Conservation (phyloP, 2,888 invertebrate genomes). For the Mesoligia furuncula region DNA sequence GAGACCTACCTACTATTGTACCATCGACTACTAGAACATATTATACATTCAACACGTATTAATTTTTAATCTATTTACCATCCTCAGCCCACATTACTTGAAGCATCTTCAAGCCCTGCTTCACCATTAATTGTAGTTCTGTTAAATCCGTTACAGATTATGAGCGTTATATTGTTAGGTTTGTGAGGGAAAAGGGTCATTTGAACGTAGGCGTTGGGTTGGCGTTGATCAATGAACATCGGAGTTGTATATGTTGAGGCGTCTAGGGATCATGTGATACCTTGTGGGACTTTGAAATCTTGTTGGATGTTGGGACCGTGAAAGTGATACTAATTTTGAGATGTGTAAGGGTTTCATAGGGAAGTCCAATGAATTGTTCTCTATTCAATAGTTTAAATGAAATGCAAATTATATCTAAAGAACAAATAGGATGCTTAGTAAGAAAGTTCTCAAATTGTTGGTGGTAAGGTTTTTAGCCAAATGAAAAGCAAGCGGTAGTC, state of each 20-base stretch:
- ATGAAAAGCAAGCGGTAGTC: not conserved
- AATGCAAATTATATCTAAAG: not conserved
- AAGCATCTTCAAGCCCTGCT: constrained; percentile 38
- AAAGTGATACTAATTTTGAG: constrained; percentile 31
- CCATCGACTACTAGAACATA: not conserved
- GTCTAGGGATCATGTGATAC: constrained; percentile 34
- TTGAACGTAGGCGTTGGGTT: constrained; percentile 51
- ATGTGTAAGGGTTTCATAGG: not conserved
- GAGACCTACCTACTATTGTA: not conserved
- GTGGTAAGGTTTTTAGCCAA: not conserved
- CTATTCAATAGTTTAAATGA: not conserved
- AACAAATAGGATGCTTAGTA: not conserved
- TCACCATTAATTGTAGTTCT: constrained; percentile 51
- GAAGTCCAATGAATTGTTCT: not conserved
- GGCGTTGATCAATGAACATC: constrained; percentile 56
- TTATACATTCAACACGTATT: not conserved
- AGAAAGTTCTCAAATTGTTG: not conserved
- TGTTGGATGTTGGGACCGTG: constrained; percentile 12
- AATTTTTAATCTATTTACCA: constrained; percentile 42
- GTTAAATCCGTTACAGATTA: constrained; percentile 60
- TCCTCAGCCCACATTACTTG: constrained; percentile 12
- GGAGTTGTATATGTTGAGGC: constrained; percentile 29
- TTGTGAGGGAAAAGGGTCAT: constrained; percentile 54
- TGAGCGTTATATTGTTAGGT: constrained; percentile 42
- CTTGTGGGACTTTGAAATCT: constrained; percentile 29